These are phyloP conservation scores for Chamaea fasciata DNA, from an alignment of 2,113 vertebrate species.

Conservation along the genomic window DNA sequence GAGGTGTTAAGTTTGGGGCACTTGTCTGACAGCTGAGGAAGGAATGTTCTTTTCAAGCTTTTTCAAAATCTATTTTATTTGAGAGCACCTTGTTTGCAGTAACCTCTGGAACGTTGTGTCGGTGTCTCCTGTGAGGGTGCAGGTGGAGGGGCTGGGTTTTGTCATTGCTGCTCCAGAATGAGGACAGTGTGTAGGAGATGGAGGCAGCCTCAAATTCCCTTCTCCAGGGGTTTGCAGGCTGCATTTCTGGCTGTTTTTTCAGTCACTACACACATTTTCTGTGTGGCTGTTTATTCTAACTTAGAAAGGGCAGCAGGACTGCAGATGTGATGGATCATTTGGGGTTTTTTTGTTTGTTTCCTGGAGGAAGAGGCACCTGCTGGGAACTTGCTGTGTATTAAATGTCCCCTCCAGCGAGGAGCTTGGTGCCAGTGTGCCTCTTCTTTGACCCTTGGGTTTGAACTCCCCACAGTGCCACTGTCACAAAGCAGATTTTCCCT, in stretches of 20 bases:
- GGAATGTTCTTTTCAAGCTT: background rate
- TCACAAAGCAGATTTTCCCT: constrained; percentile 47
- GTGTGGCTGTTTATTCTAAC: background rate
- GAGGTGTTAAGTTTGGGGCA: accelerated
- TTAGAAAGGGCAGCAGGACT: background rate
- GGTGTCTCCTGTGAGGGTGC: background rate
- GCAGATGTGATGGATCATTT: background rate
- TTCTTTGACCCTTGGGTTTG: background rate
- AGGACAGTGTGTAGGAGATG: background rate
- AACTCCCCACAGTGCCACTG: background rate
- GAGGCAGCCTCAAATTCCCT: background rate
- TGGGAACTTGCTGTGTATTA: background rate
- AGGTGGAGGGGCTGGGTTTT: background rate
- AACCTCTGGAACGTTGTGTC: background rate
- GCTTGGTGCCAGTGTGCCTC: background rate
- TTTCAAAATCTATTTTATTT: background rate
- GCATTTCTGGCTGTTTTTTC: background rate
- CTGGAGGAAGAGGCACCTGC: background rate
- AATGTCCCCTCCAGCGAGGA: background rate
- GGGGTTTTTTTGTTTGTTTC: background rate
- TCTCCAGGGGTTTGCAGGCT: background rate
- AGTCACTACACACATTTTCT: background rate
- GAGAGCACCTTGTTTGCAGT: background rate
- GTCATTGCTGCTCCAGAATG: accelerated
- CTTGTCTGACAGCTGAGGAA: background rate